phyloP scores from a whole-genome alignment of 2,888 invertebrate genomes.

The Orthosia incerta region DNA sequence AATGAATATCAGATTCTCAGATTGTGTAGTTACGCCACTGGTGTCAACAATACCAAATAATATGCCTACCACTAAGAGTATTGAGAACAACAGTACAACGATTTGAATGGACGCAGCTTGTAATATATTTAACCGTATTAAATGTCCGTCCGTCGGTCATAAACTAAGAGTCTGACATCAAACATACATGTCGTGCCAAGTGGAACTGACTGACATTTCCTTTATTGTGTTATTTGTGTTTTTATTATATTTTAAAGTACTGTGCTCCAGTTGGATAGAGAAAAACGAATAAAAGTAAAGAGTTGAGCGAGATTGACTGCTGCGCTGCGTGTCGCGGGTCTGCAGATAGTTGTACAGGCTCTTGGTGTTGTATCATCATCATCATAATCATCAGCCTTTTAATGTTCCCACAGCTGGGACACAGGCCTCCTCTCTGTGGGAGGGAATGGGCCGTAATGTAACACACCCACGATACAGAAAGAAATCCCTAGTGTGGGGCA shows the following conservation, averaged over 20 bases:
- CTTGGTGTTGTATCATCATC: no score
- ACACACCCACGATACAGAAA: no score
- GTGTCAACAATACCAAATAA: not conserved
- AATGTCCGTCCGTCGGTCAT: conserved; percentile 28
- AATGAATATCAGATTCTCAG: no score
- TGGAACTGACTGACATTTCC: conserved; percentile 47
- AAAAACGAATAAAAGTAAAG: not conserved
- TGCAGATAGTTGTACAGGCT: no score
- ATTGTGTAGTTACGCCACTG: no score
- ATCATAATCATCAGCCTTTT: no score
- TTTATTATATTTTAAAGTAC: conserved; percentile 13
- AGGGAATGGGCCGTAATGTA: no score
- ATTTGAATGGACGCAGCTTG: conserved; percentile 38
- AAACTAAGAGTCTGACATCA: conserved; percentile 39
- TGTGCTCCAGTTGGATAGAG: not conserved
- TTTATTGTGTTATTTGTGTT: conserved; percentile 34
- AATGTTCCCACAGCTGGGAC: no score
- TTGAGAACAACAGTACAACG: conserved; percentile 4
- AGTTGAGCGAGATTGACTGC: no score
- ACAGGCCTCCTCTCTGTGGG: no score
- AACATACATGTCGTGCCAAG: conserved; percentile 40
- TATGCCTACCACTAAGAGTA: not conserved
- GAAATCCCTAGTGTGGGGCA: no score
- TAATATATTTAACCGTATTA: conserved; percentile 50
- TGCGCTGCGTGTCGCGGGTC: no score